phyloP scores from a whole-genome alignment of 2,113 vertebrate species.

The Mirounga angustirostris region DNA sequence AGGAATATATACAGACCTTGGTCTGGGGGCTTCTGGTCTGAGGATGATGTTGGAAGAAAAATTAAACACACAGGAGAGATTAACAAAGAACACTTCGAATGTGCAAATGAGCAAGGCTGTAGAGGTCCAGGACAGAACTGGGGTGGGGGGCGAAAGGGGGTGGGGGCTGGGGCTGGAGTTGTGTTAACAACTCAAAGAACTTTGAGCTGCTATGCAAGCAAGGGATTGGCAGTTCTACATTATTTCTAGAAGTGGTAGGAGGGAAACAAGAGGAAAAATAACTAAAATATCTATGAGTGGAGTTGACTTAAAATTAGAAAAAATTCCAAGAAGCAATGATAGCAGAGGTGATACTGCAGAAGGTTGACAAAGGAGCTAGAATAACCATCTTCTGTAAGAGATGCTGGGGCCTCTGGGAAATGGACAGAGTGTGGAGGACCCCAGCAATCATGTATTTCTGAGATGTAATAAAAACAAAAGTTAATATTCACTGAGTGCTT shows the following conservation, averaged over 20 bases:
- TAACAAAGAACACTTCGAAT: not conserved
- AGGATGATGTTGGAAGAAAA: not conserved
- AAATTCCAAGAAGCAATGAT: not conserved
- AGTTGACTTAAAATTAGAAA: not conserved
- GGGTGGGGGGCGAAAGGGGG: accelerated
- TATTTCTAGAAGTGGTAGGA: not conserved
- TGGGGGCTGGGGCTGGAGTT: accelerated
- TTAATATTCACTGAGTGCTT: not conserved
- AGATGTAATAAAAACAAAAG: not conserved
- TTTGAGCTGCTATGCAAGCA: not conserved
- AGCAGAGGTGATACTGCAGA: not conserved
- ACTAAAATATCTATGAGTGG: not conserved
- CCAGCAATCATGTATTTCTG: not conserved
- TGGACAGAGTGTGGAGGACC: not conserved
- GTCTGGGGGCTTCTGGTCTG: not conserved
- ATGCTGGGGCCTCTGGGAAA: not conserved
- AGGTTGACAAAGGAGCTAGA: not conserved
- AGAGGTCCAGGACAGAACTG: not conserved
- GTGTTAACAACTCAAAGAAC: not conserved
- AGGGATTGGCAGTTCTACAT: not conserved
- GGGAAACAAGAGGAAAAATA: not conserved
- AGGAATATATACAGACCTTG: not conserved
- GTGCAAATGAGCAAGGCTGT: not conserved
- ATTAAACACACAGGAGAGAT: not conserved
- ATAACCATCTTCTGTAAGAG: not conserved